Evolutionary conservation across 2,888 invertebrate genomes (phyloP).

Genomic region (Euplexia lucipara): DNA sequence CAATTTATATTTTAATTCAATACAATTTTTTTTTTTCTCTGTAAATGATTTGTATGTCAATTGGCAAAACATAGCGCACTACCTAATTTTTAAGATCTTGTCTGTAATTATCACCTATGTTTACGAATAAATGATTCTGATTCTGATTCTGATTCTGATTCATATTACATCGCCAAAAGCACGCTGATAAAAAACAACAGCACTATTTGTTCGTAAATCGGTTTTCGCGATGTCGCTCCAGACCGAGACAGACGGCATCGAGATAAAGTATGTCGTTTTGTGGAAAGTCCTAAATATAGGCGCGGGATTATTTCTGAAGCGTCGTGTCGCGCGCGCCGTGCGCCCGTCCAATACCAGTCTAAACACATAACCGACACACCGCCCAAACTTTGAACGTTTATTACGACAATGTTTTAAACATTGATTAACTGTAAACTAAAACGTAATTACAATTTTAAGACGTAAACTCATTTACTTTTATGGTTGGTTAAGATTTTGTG

Average conservation of each 20-base stretch:
- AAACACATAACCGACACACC: slow-evolving; percentile 83
- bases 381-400: slow-evolving; percentile 79
- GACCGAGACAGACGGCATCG: slow-evolving; percentile 70
- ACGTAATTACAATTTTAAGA: slow-evolving; percentile 71
- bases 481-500: slow-evolving; percentile 45
- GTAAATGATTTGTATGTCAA: no score
- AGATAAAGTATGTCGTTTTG: slow-evolving; percentile 88
- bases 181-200: slow-evolving; percentile 34
- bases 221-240: slow-evolving; percentile 63
- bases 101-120: no score
- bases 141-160: no score
- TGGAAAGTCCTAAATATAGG: slow-evolving; percentile 89
- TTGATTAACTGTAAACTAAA: slow-evolving; percentile 71
- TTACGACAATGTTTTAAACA: slow-evolving; percentile 75
- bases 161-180: slow-evolving; percentile 20
- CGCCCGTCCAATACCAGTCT: slow-evolving; percentile 79
- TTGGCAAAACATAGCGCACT: no score
- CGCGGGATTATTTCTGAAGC: slow-evolving; percentile 86
- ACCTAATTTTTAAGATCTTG: no score
- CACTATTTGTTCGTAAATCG: slow-evolving; percentile 50
- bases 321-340: slow-evolving; percentile 80
- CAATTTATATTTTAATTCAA: no score
- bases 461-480: slow-evolving; percentile 73
- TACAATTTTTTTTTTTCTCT: no score
- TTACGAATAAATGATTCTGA: no score